Evolutionary conservation across 2,113 vertebrate species (phyloP), one percentile per base, ranked within the genome.

Genomic region (Myanophis thanlyinensis): DNA sequence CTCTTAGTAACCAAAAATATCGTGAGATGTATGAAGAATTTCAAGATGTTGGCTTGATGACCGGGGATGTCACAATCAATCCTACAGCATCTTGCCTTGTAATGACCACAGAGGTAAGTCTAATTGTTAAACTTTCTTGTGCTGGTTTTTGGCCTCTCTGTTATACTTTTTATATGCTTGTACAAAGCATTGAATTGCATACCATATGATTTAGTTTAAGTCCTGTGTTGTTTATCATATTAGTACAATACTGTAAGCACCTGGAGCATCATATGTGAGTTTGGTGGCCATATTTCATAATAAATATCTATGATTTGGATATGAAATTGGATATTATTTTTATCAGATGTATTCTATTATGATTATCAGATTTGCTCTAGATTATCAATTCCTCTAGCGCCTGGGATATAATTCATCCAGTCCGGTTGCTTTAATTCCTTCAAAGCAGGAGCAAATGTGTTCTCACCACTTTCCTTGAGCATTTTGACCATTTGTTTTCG

Each of bases 1-100:
- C 99, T 92, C 95, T 99, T 87, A 99, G 99, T 96, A 99, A 99
- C 95, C 99, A 99, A 97, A 99, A 99, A 95, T 99, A 99, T 96
- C 98, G 99, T 94, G 99, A 99, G 93, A 99, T 99, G 99, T 99
- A 99, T 73, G 99, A 99, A 96, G 99, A 99, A 96, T 99, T 99
- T 94, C 99, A 99, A 96, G 99, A 99, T 92, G 99, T 99, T 87
- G 99, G 99, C 22, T 97, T 99, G 96, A 99, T 99, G 99, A 99
- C 99, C 10, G 99, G 99, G 2, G 99, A 99, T 92, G 99, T 99
- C 95, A 99, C 99, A 84, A 99, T 99, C 96, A 99, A 99, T 96
- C 99, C 99, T 94, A 99, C 99, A 2, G 99, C 99, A 73, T 99
- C 99, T 93, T 99, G 99, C 95, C 98, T 99, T 4, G 98, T 99